Base-by-base conservation (phyloP, 2,888 invertebrate species). In the Orchesella flavescens region DNA sequence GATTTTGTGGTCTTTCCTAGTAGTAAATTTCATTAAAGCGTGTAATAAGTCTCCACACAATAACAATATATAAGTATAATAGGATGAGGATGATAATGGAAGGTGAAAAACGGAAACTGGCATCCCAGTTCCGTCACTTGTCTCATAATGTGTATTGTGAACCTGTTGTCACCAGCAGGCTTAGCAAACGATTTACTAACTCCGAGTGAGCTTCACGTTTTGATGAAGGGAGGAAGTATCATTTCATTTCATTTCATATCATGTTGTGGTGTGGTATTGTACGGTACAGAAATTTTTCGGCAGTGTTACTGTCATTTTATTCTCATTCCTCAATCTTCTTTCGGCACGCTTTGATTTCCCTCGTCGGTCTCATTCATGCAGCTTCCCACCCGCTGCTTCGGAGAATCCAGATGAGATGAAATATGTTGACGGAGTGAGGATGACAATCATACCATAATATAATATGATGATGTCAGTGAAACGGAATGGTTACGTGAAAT, bases 301-400 rank as follows among this genome's bases (percentile, higher is more conserved):
- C 3, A 4, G 57, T 57, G 55, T 68, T 77, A 44, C 59, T 80
- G 80, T 80, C 80, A 73, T 21, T 17, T 57, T 59, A 43, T 34
- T 66, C 17, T 74, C 63, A n/a, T 21, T 34, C 19, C 44, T 9
- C 24, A 46, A 68, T n/a, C 43, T 71, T n/a, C 34, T 17, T 71
- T 80, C 80, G 80, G 80, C 80, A 80, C 73, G 80, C 80, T 80
- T 80, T 80, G 73, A 73, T 80, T 80, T 66, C 15, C 43, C 53
- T 57, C 55, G 34, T 49, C 74, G 23, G 69, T 69, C 23, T 77
- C 55, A 55, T 34, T 72, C 57, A 55, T 72, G 34, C 23, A 53
- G 15, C 53, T 53, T 49, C 53, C 23, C 17, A 59, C 57, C 80
- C 21, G 73, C 80, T 66, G 73, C 46, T 57, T 72, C 15, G 46